phyloP scores from a whole-genome alignment of 2,888 invertebrate species.

The Antheraea yamamai region DNA sequence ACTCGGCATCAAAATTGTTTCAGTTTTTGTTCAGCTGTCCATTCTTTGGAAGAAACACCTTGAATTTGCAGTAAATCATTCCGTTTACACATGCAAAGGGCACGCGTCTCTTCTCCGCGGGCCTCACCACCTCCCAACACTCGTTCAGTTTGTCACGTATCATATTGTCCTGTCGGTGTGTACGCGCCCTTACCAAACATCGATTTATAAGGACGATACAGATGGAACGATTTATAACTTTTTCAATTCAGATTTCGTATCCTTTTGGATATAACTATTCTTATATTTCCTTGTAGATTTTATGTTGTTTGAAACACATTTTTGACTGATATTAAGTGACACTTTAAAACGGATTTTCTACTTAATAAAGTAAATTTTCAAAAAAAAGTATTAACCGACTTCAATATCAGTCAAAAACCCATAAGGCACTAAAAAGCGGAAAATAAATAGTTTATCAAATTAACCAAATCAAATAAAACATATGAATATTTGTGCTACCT shows the following conservation, averaged over 20 bases:
- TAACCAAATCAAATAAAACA: too few species aligned
- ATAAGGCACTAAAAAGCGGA: too few species aligned
- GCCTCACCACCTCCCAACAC: neutral
- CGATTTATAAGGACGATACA: neutral
- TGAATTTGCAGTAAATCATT: neutral
- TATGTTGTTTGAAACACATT: too few species aligned
- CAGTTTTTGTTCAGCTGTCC: neutral
- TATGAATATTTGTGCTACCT: too few species aligned
- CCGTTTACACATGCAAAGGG: neutral
- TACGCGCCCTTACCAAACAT: neutral
- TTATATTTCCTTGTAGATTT: neutral
- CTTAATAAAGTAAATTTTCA: too few species aligned
- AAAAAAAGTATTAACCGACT: too few species aligned
- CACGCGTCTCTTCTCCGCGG: neutral
- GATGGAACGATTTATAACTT: neutral
- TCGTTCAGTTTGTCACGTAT: neutral
- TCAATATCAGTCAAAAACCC: too few species aligned
- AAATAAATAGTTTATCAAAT: too few species aligned
- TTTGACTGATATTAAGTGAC: too few species aligned
- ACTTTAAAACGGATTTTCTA: too few species aligned
- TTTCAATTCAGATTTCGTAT: neutral
- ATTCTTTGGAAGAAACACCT: neutral
- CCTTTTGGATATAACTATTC: neutral
- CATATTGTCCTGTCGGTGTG: constrained; percentile 6
- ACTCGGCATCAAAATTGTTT: neutral